These are phyloP conservation scores for Adoxophyes honmai DNA, from an alignment of 1,140 invertebrate species.

Conservation along the genomic window DNA sequence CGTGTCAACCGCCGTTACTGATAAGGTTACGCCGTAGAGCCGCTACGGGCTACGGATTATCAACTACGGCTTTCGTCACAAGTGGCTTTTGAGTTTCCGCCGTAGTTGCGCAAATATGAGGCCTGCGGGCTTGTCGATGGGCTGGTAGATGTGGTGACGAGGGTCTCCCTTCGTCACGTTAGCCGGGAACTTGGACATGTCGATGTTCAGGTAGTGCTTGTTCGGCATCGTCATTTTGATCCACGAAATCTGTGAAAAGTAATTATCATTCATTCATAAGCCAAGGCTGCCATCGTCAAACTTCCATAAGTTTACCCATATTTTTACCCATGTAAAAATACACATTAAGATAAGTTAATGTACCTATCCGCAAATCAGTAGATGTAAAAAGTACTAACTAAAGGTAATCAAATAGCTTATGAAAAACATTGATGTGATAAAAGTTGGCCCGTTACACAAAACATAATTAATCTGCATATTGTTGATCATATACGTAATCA, in stretches of 20 bases:
- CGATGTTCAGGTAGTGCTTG: constrained; percentile 86
- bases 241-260: constrained; percentile 77
- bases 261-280: no score
- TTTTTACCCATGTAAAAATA: no score
- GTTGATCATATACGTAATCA: no score
- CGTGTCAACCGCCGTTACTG: neutral
- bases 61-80: constrained; percentile 49
- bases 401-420: no score
- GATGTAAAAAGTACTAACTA: no score
- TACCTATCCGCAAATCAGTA: no score
- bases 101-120: constrained; percentile 84
- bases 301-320: no score
- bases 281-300: no score
- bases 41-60: constrained; percentile 30
- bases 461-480: no score
- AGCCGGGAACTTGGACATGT: constrained; percentile 83
- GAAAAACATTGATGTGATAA: no score
- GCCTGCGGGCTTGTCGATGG: constrained; percentile 86
- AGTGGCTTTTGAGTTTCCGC: constrained; percentile 77
- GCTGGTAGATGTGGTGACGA: constrained; percentile 84
- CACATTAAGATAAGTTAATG: no score
- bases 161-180: constrained; percentile 78
- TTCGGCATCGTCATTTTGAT: constrained; percentile 88
- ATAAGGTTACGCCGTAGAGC: neutral
- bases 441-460: no score